Conservation (phyloP, 2,888 invertebrate species). For the Rhabditoides inermis region DNA sequence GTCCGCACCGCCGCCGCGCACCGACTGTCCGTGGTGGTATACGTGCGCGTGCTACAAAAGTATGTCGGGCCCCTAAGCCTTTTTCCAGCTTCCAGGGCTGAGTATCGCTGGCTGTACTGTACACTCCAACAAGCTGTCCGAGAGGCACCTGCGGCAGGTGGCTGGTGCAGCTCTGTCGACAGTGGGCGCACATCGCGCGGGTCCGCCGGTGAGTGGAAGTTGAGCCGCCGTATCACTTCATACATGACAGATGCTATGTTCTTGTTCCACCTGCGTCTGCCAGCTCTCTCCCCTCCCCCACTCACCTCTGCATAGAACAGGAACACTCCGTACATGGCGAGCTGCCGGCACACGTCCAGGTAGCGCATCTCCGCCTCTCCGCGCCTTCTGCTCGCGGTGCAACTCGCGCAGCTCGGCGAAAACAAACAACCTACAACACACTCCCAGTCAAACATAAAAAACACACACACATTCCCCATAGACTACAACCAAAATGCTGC, state of each 20-base stretch:
- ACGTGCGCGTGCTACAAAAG: constrained; percentile 7
- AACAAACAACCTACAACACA: constrained; percentile 5
- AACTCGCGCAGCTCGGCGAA: constrained; percentile 17
- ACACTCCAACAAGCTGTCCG: constrained; percentile 16
- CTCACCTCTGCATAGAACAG: constrained; percentile 78
- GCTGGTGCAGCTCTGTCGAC: constrained; percentile 7
- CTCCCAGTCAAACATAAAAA: no score
- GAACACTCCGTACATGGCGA: constrained; percentile 98
- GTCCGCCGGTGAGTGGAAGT: background rate
- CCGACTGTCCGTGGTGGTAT: constrained; percentile 23
- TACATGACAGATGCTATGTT: background rate
- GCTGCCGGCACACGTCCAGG: constrained; percentile 92
- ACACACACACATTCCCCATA: no score
- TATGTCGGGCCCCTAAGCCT: background rate
- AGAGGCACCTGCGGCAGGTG: constrained; percentile 20
- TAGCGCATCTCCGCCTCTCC: constrained; percentile 95
- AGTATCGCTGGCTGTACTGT: constrained; percentile 23
- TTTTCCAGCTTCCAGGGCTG: background rate
- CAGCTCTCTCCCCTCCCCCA: no score
- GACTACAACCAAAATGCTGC: no score
- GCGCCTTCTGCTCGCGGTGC: constrained; percentile 62
- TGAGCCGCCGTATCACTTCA: background rate
- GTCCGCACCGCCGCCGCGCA: no score
- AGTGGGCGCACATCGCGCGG: background rate
- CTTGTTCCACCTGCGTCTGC: no score